Evolutionary conservation across 2,888 invertebrate genomes (phyloP).

Genomic region (Trichogramma dendrolimi): DNA sequence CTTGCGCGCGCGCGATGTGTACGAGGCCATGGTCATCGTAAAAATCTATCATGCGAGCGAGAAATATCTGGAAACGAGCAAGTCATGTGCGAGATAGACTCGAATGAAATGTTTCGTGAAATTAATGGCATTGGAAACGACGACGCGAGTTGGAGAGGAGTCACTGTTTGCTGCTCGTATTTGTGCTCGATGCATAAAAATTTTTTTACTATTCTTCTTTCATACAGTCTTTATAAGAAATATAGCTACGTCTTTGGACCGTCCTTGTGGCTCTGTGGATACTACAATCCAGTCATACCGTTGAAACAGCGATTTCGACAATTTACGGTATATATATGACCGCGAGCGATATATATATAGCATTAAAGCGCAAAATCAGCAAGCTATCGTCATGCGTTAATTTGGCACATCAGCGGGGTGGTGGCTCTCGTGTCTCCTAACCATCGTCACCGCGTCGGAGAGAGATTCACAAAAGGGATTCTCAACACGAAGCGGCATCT

Average conservation of each 20-base stretch:
- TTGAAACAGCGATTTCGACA: no score
- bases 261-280: neutral
- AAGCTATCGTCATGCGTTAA: conserved; percentile 13
- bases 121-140: neutral
- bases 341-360: no score
- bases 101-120: no score
- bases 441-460: no score
- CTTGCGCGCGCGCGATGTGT: neutral
- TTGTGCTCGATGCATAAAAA: no score
- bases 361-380: conserved; percentile 6
- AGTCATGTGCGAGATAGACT: neutral
- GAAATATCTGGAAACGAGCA: neutral
- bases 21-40: conserved; percentile 12
- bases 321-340: no score
- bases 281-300: neutral
- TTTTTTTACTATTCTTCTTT: no score
- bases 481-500: no score
- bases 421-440: no score
- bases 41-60: conserved; percentile 19
- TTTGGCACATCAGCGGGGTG: no score
- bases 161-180: neutral
- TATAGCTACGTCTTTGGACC: neutral
- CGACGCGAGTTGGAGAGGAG: conserved; percentile 1
- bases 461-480: no score
- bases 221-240: no score